phyloP scores from a whole-genome alignment of 2,113 vertebrate species.

The Saccopteryx bilineata region DNA sequence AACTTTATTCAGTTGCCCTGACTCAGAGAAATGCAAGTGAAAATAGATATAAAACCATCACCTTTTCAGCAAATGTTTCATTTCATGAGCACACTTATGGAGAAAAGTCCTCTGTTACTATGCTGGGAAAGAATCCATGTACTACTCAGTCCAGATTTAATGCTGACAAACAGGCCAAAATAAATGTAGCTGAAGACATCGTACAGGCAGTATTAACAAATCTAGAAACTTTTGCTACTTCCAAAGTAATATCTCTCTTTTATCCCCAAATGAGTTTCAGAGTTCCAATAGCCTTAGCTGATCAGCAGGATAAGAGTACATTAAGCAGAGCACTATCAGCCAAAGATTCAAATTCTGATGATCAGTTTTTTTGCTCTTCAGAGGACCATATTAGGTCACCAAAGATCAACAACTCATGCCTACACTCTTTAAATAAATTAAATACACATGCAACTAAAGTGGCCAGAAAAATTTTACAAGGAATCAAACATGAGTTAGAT shows the following conservation, averaged over 20 bases:
- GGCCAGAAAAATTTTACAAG: constrained; percentile 77
- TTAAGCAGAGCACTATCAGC: constrained; percentile 39
- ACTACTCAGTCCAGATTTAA: neutral
- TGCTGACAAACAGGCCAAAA: constrained; percentile 53
- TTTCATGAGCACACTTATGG: constrained; percentile 7
- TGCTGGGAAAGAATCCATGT: neutral
- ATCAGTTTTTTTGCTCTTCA: neutral
- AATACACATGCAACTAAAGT: constrained; percentile 78
- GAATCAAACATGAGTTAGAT: constrained; percentile 76
- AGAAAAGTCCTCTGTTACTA: neutral
- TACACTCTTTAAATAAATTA: constrained; percentile 67
- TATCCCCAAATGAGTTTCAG: constrained; percentile 51
- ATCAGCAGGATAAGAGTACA: neutral
- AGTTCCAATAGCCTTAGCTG: constrained; percentile 32
- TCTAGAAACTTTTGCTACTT: constrained; percentile 76
- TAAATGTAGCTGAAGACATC: constrained; percentile 77
- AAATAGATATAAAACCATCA: constrained; percentile 61
- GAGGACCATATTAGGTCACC: neutral
- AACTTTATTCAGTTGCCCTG: constrained; percentile 72
- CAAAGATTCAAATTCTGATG: constrained; percentile 29
- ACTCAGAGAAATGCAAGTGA: constrained; percentile 25
- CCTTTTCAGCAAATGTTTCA: constrained; percentile 70
- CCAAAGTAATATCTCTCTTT: constrained; percentile 79
- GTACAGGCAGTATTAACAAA: constrained; percentile 71
- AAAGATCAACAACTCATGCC: constrained; percentile 29